phyloP scores from a whole-genome alignment of 64 coral and sea anemone genomes.

The Montipora capricornis region DNA sequence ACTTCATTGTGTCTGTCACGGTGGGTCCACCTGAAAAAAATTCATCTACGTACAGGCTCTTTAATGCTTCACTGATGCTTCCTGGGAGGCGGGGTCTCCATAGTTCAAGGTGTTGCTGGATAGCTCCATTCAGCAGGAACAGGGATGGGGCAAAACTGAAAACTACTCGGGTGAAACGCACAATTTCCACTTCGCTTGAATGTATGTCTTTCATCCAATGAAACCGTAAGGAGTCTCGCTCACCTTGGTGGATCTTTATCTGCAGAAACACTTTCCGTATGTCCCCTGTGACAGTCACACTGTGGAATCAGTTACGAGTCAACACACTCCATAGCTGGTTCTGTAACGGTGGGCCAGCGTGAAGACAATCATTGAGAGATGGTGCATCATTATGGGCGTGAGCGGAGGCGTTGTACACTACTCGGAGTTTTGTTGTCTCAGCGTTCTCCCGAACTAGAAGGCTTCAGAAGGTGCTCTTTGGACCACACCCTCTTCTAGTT shows the following conservation, averaged over 20 bases:
- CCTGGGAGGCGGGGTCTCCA: not conserved
- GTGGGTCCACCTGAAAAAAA: slow-evolving; percentile 35
- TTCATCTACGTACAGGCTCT: slow-evolving; percentile 35
- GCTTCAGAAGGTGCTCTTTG: slow-evolving; percentile 13
- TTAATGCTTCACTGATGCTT: slow-evolving; percentile 33
- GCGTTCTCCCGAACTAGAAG: slow-evolving; percentile 51
- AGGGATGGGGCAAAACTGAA: not conserved
- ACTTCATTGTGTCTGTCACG: slow-evolving; percentile 19
- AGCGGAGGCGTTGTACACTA: slow-evolving; percentile 23
- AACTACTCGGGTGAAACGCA: slow-evolving; percentile 14
- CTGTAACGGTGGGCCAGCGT: not conserved
- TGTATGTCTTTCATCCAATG: slow-evolving; percentile 1
- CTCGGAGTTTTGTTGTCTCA: slow-evolving; percentile 38
- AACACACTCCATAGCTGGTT: not conserved
- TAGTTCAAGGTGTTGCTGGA: too few species aligned
- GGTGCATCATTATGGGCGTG: slow-evolving; percentile 9
- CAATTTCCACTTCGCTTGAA: not conserved
- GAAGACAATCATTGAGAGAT: slow-evolving; percentile 19
- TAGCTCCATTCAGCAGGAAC: too few species aligned
- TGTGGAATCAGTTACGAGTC: not conserved
- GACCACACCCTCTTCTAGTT: too few species aligned
- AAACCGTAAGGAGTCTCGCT: slow-evolving; percentile 18
- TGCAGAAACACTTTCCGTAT: not conserved
- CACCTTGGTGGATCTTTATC: not conserved
- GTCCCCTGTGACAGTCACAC: not conserved